phyloP scores from a whole-genome alignment of 2,113 vertebrate genomes.

The Pampusana beccarii region DNA sequence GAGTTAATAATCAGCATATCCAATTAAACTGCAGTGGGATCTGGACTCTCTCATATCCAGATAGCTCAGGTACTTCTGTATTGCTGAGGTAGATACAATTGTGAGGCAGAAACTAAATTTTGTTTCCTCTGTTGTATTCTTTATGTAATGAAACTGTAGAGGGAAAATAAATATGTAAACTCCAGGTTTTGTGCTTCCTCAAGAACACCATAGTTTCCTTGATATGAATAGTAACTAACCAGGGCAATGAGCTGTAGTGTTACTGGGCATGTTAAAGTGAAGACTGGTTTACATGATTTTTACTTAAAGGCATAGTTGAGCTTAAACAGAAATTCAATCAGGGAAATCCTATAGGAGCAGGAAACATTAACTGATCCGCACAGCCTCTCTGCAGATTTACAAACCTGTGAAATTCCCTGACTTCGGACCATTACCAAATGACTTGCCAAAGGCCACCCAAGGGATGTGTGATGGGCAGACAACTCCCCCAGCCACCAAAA shows the following conservation, averaged over 20 bases:
- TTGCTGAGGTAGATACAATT: neutral
- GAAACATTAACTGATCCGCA: neutral
- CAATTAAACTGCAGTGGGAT: neutral
- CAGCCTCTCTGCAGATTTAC: neutral
- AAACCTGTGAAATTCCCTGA: neutral
- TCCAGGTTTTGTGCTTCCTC: neutral
- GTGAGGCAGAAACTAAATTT: conserved; percentile 17
- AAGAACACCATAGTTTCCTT: neutral
- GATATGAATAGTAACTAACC: neutral
- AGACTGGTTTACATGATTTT: neutral
- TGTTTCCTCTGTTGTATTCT: neutral
- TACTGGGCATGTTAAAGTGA: neutral
- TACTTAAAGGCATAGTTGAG: neutral
- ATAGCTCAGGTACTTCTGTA: neutral
- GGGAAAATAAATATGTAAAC: neutral
- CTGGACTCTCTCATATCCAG: neutral
- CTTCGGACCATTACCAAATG: neutral
- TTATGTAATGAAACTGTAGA: neutral
- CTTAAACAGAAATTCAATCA: neutral
- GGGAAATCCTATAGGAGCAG: neutral
- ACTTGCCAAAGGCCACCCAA: neutral
- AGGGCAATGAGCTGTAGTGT: neutral
- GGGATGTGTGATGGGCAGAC: neutral
- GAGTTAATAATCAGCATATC: neutral
- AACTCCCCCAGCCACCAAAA: neutral